Evolutionary conservation across 1,140 invertebrate genomes (phyloP), one percentile per base, ranked within the genome.

Genomic region (Diachasmimorpha longicaudata): DNA sequence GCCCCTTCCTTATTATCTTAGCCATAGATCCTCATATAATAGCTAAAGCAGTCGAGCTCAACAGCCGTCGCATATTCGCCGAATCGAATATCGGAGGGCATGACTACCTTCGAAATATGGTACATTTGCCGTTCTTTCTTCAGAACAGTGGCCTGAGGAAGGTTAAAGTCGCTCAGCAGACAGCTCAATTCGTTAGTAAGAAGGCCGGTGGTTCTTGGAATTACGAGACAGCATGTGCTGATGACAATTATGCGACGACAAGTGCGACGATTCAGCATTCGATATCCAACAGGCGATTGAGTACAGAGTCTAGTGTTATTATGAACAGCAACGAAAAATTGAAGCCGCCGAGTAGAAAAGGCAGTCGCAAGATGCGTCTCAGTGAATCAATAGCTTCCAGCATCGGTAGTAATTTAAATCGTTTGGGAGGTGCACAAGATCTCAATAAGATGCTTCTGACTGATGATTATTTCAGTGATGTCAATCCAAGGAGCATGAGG

Each of bases 21-120:
- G 97, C 97, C 0, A 97, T 99, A 78, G 98, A 99, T 92, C 98
- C 98, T 1, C 97, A 99, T 88, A 96, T 98, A 78, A 98, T 98
- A 80, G 96, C 97, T 78, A 98, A 98, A 93, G 97, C 97, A 19
- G 97, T 98, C 46, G 97, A 98, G 90, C 92, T 95, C 44, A 98
- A 98, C 86, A 95, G 96, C 79, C 91, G 95, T 46, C 91, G 94
- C 46, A 91, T 96, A 5, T 95, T 97, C 77, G 94, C 92, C 13
- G 96, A 97, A 83, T 96, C 95, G 31, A 97, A 96, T 89, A 97
- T 98, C 79, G 92, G 96, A 80, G 93, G 97, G 0, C 95, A 97
- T 89, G 97, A 98, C 87, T 99, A 98, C 85, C 89, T 99, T 39
- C 92, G 96, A 31, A 99, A 99, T 86, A 94, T 99, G 90, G 97